These are phyloP conservation scores for Acinonyx jubatus DNA, from an alignment of 2,113 vertebrate species.

Conservation along the genomic window DNA sequence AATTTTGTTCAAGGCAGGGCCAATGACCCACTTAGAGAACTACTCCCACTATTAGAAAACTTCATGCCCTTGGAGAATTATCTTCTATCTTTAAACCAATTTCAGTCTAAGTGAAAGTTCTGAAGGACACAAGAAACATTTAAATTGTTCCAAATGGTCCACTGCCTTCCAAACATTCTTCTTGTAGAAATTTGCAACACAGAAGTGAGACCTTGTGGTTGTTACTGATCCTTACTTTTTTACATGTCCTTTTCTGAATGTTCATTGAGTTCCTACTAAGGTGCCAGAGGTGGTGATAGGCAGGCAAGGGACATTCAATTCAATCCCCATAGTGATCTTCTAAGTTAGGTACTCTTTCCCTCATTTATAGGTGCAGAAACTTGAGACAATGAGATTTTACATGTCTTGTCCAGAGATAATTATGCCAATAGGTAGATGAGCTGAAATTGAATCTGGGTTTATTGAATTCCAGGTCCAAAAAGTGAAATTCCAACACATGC, in stretches of 20 bases:
- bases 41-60: background rate
- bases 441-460: background rate
- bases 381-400: background rate
- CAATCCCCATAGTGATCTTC: background rate
- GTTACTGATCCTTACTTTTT: background rate
- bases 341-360: background rate
- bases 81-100: background rate
- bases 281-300: background rate
- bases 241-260: background rate
- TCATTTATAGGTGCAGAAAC: background rate
- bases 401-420: background rate
- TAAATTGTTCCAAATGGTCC: background rate
- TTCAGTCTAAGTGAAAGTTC: background rate
- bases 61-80: background rate
- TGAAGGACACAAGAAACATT: slow-evolving; percentile 1
- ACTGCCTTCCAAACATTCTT: slow-evolving; percentile 39
- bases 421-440: background rate
- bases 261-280: background rate
- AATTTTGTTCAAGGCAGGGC: background rate
- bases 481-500: background rate
- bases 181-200: background rate
- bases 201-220: background rate
- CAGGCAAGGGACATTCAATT: background rate
- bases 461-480: background rate
- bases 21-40: background rate